Percentiles rank a stretch among this genome's conserved stretches.
These are phyloP conservation scores for Lasaia peninsularis DNA, from an alignment of 1,140 invertebrate genomes.

Conservation along the genomic window DNA sequence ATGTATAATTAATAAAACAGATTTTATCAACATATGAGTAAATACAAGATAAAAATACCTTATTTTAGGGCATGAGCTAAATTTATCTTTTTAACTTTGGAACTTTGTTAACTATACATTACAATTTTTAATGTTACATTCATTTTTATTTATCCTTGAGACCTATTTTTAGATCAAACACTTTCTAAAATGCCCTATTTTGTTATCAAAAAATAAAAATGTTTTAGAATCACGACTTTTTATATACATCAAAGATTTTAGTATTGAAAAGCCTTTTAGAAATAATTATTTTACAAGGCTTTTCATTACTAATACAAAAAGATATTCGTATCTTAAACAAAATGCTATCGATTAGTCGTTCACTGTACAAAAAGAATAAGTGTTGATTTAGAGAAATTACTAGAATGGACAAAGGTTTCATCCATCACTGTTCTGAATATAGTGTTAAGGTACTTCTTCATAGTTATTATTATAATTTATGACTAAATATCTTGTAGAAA, in stretches of 20 bases:
- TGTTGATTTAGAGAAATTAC: slow-evolving; percentile 24
- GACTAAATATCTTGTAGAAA: too few species aligned
- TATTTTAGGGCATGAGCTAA: too few species aligned
- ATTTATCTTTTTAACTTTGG: not conserved
- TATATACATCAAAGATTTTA: not conserved
- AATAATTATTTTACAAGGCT: not conserved
- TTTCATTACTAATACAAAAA: too few species aligned
- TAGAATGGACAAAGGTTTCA: slow-evolving; percentile 20
- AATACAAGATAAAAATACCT: too few species aligned
- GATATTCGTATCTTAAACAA: not conserved
- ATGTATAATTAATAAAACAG: too few species aligned
- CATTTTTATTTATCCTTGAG: not conserved
- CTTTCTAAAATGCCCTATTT: not conserved
- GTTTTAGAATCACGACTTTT: too few species aligned
- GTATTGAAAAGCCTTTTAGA: not conserved
- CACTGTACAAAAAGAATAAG: slow-evolving; percentile 35
- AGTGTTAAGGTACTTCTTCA: not conserved
- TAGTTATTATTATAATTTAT: too few species aligned
- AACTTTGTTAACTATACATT: not conserved
- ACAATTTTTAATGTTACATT: not conserved
- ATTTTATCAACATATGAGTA: too few species aligned
- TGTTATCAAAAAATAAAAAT: too few species aligned
- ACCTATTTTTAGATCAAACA: not conserved
- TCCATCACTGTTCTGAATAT: not conserved
- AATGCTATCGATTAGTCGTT: not conserved